Evolutionary conservation across 2,113 vertebrate genomes (phyloP).

Genomic region (Alces alces): DNA sequence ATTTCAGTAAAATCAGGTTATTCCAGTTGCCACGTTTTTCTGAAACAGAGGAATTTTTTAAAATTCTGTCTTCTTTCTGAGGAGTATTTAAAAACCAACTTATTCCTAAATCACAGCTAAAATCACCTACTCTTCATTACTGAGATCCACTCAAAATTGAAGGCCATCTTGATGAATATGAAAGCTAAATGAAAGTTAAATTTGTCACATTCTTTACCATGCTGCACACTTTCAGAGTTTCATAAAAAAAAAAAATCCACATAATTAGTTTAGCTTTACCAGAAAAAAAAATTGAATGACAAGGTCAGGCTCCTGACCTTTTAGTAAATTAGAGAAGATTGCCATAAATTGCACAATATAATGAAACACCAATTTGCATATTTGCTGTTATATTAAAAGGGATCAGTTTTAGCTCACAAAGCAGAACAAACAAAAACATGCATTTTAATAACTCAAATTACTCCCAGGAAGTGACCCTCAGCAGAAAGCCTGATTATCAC

Average conservation of each 20-base stretch:
- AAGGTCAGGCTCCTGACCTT: constrained; percentile 96
- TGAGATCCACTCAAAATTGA: constrained; percentile 75
- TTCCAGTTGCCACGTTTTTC: neutral
- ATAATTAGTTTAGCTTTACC: constrained; percentile 92
- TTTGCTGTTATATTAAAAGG: constrained; percentile 99
- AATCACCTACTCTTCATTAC: constrained; percentile 75
- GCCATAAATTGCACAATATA: constrained; percentile 93
- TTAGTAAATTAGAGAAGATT: constrained; percentile 98
- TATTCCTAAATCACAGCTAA: constrained; percentile 72
- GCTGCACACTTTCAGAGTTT: constrained; percentile 83
- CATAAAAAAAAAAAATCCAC: constrained; percentile 79
- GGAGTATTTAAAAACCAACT: constrained; percentile 62
- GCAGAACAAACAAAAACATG: constrained; percentile 98
- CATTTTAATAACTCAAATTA: constrained; percentile 99
- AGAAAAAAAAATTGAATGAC: constrained; percentile 91
- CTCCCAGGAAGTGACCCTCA: constrained; percentile 96
- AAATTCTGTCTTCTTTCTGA: neutral
- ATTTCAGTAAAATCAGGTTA: neutral
- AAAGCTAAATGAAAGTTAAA: constrained; percentile 83
- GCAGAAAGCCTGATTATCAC: constrained; percentile 95
- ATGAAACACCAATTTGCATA: constrained; percentile 99
- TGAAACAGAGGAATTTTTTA: neutral
- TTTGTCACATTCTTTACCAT: constrained; percentile 82
- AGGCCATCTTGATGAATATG: constrained; percentile 66
- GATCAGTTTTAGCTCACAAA: constrained; percentile 95